phyloP scores from a whole-genome alignment of 2,797 vertebrate species.

The Tragelaphus eurycerus region DNA sequence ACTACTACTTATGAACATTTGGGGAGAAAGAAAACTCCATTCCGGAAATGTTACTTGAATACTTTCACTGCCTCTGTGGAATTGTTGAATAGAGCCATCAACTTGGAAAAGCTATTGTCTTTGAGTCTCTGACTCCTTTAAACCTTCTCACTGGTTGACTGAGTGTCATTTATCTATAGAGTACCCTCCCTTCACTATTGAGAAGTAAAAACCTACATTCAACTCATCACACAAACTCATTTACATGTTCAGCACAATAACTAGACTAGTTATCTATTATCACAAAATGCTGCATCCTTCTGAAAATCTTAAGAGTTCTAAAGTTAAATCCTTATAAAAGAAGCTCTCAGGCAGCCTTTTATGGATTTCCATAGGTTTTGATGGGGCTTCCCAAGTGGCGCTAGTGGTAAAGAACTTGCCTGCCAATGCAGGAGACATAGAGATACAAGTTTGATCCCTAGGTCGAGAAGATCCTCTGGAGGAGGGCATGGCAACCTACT shows the following conservation, averaged over 20 bases:
- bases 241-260: not conserved
- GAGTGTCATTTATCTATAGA: slow-evolving; percentile 20
- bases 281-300: not conserved
- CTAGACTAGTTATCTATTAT: not conserved
- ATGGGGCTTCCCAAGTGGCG: not conserved
- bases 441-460: not conserved
- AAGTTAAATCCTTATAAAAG: not conserved
- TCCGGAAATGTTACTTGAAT: not conserved
- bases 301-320: not conserved
- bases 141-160: slow-evolving; percentile 34
- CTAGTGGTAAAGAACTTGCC: not conserved
- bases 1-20: not conserved
- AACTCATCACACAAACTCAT: not conserved
- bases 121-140: not conserved
- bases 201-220: slow-evolving; percentile 41
- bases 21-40: not conserved
- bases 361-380: not conserved
- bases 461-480: not conserved
- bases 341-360: not conserved
- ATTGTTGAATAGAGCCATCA: slow-evolving; percentile 46
- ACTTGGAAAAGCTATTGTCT: slow-evolving; percentile 58
- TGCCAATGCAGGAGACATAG: not conserved
- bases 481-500: not conserved
- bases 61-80: not conserved
- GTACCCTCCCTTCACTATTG: not conserved